Base-by-base conservation (phyloP, 2,797 vertebrate species). In the Schizothorax lantsangensis region DNA sequence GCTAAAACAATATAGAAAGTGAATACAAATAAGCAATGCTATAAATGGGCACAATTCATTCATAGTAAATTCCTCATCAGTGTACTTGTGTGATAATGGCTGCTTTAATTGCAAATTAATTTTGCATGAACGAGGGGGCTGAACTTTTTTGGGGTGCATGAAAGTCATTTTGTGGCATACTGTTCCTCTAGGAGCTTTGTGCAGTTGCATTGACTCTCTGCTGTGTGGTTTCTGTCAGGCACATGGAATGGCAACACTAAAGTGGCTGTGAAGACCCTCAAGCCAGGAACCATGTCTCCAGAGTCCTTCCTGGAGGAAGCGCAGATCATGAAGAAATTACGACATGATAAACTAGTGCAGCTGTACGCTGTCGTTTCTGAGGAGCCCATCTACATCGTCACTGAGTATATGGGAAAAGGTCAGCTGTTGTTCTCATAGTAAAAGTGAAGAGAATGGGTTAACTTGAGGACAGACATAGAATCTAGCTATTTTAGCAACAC, bases 211-310 rank as follows among this genome's bases (percentile, higher is more conserved):
- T 92, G 57, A 92, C 73, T 12, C 47, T 62, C 17, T 15, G 21
- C 40, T 85, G 19, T 59, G 19, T 1, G 86, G 2, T 87, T 8
- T 85, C 73, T n/a, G 88, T 15, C 95, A 99, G 98, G 98, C 91
- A 99, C 97, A 0, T 99, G 98, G 98, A 99, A 99, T 2, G 98
- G 98, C 91, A 98, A 98, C 94, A 99, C 98, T 36, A 97, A 98
- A 93, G 98, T 99, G 92, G 98, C 98, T 64, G 98, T 99, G 94
- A 99, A 99, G 95, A 99, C 98, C 30, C 95, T 99, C 91, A 99
- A 99, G 91, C 97, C 97, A 2, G 98, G 98, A 89, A 99, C 98
- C 57, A 99, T 99, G 98, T 99, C 98, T 81, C 97, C 98, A 0
- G 97, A 99, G 88, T 99, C 98, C 2, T 99, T 99, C 94, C 95